Evolutionary conservation across 1,140 invertebrate genomes (phyloP).

Genomic region (Amyelois transitella): DNA sequence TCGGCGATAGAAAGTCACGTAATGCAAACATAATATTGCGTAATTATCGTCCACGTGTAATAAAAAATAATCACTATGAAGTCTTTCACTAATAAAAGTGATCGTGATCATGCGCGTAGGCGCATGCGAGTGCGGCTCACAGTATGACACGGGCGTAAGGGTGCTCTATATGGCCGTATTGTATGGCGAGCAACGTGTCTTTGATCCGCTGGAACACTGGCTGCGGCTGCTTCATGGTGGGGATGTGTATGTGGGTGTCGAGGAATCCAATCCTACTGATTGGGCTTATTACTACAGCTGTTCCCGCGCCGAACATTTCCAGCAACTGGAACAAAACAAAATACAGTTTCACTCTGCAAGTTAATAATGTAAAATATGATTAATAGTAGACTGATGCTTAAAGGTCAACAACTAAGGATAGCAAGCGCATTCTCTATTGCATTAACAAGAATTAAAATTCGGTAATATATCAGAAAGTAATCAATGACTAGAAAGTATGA

Average conservation of each 20-base stretch:
- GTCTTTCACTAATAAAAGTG: not conserved
- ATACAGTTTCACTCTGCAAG: not conserved
- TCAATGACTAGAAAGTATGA: too few relatives aligned
- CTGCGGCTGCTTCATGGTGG: slow-evolving; percentile 82
- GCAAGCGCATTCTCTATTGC: too few relatives aligned
- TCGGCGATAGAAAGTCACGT: not conserved
- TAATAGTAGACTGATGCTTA: too few relatives aligned
- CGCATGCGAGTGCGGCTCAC: slow-evolving; percentile 3
- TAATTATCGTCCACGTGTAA: not conserved
- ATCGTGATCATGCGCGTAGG: not conserved
- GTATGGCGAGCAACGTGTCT: slow-evolving; percentile 86
- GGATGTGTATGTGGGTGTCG: slow-evolving; percentile 79
- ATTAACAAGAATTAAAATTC: too few relatives aligned
- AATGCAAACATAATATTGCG: not conserved
- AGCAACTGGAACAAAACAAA: slow-evolving; percentile 79
- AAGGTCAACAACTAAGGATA: too few relatives aligned
- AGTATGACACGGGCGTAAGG: slow-evolving; percentile 81
- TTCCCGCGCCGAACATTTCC: slow-evolving; percentile 96
- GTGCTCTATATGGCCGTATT: slow-evolving; percentile 89
- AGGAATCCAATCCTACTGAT: slow-evolving; percentile 87
- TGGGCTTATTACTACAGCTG: slow-evolving; percentile 94
- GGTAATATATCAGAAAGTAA: too few relatives aligned
- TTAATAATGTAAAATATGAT: not conserved
- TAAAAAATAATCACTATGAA: not conserved
- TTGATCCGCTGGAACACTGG: slow-evolving; percentile 82